Evolutionary conservation across 2,113 vertebrate species (phyloP), one percentile per base, ranked within the genome.

Genomic region (Smithornis capensis): DNA sequence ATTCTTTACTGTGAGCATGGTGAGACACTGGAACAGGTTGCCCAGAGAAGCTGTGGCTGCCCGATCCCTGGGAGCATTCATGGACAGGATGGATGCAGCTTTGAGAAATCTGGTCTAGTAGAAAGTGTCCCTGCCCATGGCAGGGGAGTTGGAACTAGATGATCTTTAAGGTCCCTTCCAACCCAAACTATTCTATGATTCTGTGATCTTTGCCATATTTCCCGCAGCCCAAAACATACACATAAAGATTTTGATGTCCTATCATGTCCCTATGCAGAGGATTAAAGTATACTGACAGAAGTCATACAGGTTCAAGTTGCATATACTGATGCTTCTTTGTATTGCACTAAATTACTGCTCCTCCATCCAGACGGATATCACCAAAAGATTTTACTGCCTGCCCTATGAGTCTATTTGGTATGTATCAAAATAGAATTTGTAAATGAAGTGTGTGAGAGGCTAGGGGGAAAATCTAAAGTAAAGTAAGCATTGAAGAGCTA

Each of bases 231-330:
- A 52, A 78, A 65, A 12, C 11, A 12, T 0, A 0, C 3, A 17
- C 6, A 11, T 10, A 22, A 0, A 2, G 55, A 35, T 15, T 19
- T 21, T 12, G 42, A 65, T 1, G 1, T 12, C 44, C 3, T 2
- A 38, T 37, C 38, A 44, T 27, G 29, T 27, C 9, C 37, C 49
- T 35, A 1, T 6, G 29, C 0, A 0, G 27, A 69, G 12, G 16
- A 82, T 83, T 55, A 65, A 53, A 94, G n/a, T 37, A 69, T 59
- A 73, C 12, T 69, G 60, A 53, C 57, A 76, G 71, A 79, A 75
- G 22, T 31, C 28, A 2, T 23, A 7, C 6, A 38, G 14, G 11
- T 91, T 94, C 68, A 57, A 44, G 62, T 7, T 83, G 33, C 38
- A 35, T 22, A 42, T 24, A 50, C 14, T 59, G 49, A 52, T 69